Base-by-base conservation (phyloP, 2,888 invertebrate genomes). In the Mechanitis messenoides region DNA sequence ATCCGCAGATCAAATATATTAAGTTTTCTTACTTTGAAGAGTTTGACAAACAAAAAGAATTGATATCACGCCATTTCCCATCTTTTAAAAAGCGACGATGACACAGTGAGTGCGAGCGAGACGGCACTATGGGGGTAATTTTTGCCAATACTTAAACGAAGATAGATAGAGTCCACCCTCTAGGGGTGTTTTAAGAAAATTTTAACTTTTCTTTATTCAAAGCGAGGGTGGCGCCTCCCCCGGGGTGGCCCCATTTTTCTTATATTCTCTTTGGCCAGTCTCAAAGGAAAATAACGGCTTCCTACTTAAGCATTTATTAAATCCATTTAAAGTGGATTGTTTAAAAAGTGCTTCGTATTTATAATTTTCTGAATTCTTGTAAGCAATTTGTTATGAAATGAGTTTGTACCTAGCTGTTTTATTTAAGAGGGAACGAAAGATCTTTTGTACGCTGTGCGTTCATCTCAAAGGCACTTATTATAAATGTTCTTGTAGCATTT, bases 131-230 rank as follows among this genome's bases (percentile, higher is more conserved):
- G 64, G 77, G 82, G 83, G 83, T 79, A 78, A 86, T 88, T 89
- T 88, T 89, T 89, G 86, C 87, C 88, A 83, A 89, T 89, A 88
- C 88, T 87, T 87, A 82, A 87, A 87, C 84, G 84, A 89, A 88
- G 88, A 87, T 80, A 87, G 89, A 88, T 86, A 85, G 83, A 70
- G 68, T 68, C 79, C 74, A 77, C 81, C 79, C 81, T 58, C 66
- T 59, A 64, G 53, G 80, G 84, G 82, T 74, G 81, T 80, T 85
- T 83, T 79, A 84, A 86, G 87, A 87, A 87, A 89, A 89, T 90
- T 90, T 89, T 87, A 89, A 90, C 85, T 90, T 90, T 89, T 89
- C 89, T 89, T 90, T 90, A 89, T 89, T 86, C 87, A 81, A 77
- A 74, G 79, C 77, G 64, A 67, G 75, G 65, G 70, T 76, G 69